Evolutionary conservation across 2,113 vertebrate genomes (phyloP).

Genomic region (Lethenteron reissneri): DNA sequence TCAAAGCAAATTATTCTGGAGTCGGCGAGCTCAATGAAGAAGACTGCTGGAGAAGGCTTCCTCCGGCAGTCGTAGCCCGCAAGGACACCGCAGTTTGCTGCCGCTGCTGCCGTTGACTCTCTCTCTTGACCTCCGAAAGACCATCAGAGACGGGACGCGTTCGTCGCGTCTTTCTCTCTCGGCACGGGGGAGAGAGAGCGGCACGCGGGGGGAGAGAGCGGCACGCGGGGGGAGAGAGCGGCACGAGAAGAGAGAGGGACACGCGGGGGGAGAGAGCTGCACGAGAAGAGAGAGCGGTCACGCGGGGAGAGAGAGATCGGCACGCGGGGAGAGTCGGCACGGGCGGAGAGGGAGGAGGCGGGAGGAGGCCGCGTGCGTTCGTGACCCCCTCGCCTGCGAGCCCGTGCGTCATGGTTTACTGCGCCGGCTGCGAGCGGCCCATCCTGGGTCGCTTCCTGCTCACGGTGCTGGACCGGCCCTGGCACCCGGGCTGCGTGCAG

Average conservation of each 20-base stretch:
- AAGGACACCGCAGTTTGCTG: too few species aligned
- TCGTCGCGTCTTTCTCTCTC: neutral
- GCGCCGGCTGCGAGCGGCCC: constrained; percentile 84
- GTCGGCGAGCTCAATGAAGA: too few species aligned
- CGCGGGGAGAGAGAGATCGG: neutral
- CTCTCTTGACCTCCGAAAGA: too few species aligned
- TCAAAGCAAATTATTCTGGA: too few species aligned
- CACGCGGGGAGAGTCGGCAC: neutral
- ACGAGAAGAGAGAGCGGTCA: neutral
- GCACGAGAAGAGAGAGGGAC: neutral
- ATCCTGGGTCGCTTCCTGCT: constrained; percentile 76
- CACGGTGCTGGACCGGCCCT: constrained; percentile 81
- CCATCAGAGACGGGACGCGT: too few species aligned
- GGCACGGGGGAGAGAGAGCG: neutral
- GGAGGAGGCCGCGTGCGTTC: neutral
- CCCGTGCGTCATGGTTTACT: constrained; percentile 86
- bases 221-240: too few species aligned
- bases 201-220: neutral
- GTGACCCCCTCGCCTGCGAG: neutral
- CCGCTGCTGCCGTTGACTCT: too few species aligned
- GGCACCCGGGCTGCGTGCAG: constrained; percentile 89
- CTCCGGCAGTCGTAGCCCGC: too few species aligned
- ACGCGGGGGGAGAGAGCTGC: neutral
- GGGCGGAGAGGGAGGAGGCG: neutral
- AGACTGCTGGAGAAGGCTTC: too few species aligned